Evolutionary conservation across 2,797 vertebrate species (phyloP).

Genomic region (Remorina albescens): DNA sequence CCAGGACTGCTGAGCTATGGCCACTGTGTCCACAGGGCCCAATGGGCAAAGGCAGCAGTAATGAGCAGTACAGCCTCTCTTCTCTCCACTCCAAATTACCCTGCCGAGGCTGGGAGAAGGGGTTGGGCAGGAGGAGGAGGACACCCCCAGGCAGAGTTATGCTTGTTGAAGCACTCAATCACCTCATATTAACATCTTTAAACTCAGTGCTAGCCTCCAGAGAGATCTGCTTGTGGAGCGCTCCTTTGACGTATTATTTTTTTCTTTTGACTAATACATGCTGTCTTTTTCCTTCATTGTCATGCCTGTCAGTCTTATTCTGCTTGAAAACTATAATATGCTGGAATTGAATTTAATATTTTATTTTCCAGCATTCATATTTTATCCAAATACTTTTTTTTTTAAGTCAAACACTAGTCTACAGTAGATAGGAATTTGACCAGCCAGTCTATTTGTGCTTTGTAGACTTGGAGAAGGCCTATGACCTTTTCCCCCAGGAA

Average conservation of each 20-base stretch:
- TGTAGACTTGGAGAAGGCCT: no score
- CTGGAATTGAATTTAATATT: not conserved
- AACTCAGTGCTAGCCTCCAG: slow-evolving; percentile 53
- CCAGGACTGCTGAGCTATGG: slow-evolving; percentile 39
- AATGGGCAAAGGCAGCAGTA: slow-evolving; percentile 62
- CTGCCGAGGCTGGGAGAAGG: slow-evolving; percentile 42
- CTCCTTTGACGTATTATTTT: slow-evolving; percentile 2
- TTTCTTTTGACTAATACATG: slow-evolving; percentile 18
- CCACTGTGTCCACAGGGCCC: slow-evolving; percentile 40
- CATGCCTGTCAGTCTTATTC: not conserved
- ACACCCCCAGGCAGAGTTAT: slow-evolving; percentile 71
- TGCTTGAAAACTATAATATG: not conserved
- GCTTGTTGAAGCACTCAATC: slow-evolving; percentile 78
- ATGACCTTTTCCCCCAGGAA: no score
- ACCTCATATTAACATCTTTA: slow-evolving; percentile 76
- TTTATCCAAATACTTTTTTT: not conserved
- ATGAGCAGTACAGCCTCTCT: slow-evolving; percentile 71
- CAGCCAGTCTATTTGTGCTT: no score
- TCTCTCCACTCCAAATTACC: slow-evolving; percentile 68
- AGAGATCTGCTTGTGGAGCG: slow-evolving; percentile 50
- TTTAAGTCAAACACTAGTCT: no score
- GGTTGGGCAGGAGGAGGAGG: slow-evolving; percentile 49
- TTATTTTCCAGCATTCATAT: no score
- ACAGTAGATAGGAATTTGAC: no score
- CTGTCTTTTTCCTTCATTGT: slow-evolving; percentile 15